Base-by-base conservation (phyloP, 2,797 vertebrate species). In the Sciurus carolinensis region DNA sequence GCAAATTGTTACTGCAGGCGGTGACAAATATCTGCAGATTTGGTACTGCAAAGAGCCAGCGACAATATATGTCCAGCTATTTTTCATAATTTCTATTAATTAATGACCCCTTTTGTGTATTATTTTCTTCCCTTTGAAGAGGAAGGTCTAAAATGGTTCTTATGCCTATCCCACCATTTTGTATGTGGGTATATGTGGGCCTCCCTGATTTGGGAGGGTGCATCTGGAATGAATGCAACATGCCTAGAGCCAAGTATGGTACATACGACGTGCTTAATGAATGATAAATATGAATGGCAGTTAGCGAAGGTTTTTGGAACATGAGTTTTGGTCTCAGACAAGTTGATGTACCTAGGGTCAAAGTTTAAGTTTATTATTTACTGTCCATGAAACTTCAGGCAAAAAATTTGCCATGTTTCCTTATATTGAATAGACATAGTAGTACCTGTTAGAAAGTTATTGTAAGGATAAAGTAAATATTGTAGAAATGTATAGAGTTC, bases 391-490 rank as follows among this genome's bases (percentile, higher is more conserved):
- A 72, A 54, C 6, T 52, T 71, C 26, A 64, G 12, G 30, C 9
- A 76, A 72, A 91, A 76, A 88, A 62, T 14, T 47, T 42, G 4
- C 11, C 12, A 1, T 33, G 2, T 73, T 87, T 88, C 76, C n/a
- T 59, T n/a, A 24, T 83, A 71, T 62, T 84, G 13, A 86, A 50
- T 69, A 33, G 18, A 15, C 36, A 71, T 67, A 57, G 33, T 71
- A 12, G 28, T 28, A 57, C 28, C 13, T 95, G 62, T 85, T 80
- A 71, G 17, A 84, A 75, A 54, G 42, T 36, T 82, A 42, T 50
- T 54, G 4, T 54, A 26, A 87, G 10, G 5, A 42, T 82, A 90
- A 89, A 96, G 71, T 94, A 76, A 91, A 57, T 59, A 90, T 72
- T 87, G 8, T 64, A n/a, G 71, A 67, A 90, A 54, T 76, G 5